Evolutionary conservation across 2,113 vertebrate species (phyloP), one percentile per base, ranked within the genome.

Genomic region (Hyla sarda): DNA sequence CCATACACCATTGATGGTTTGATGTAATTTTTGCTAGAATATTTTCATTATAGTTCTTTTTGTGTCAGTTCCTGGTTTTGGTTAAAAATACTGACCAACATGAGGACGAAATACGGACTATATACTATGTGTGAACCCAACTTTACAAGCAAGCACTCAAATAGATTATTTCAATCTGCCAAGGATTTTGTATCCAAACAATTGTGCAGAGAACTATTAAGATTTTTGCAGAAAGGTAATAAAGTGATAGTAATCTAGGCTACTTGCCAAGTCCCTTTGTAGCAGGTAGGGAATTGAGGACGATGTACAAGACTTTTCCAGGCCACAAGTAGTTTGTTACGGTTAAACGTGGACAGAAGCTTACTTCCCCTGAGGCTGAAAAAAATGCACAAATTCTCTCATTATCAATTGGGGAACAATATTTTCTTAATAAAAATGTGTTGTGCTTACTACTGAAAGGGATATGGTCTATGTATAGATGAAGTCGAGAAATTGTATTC

Each of bases 401-500:
- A 71, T 71, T 71, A 71, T 41, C 67, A 71, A 41, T 71, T 23
- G 67, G 67, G 67, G 67, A 71, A 71, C 67, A 71, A 71, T 71
- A 71, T 37, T 71, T 71, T 71, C 41, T 71, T 30, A 71, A 71
- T 71, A 37, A 71, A 71, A 71, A 71, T 41, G 34, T 17, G 19
- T 71, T 11, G 8, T 37, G 67, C 32, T 37, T 30, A 19, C 34
- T 71, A 30, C 67, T 37, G 41, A 67, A 50, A 0, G 41, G 45
- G 41, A 28, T 77, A 52, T 52, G 19, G 14, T 77, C 74, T 21
- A 30, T 25, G 54, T 54, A 21, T 32, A 52, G 48, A 77, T 77
- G n/a, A 19, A 77, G 54, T 32, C 28, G 16, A 0, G 74, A 54
- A 54, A 21, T 52, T 77, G 74, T 77, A 54, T 77, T 77, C 25